phyloP scores from a whole-genome alignment of 2,888 invertebrate species.

The Dicycla oo region DNA sequence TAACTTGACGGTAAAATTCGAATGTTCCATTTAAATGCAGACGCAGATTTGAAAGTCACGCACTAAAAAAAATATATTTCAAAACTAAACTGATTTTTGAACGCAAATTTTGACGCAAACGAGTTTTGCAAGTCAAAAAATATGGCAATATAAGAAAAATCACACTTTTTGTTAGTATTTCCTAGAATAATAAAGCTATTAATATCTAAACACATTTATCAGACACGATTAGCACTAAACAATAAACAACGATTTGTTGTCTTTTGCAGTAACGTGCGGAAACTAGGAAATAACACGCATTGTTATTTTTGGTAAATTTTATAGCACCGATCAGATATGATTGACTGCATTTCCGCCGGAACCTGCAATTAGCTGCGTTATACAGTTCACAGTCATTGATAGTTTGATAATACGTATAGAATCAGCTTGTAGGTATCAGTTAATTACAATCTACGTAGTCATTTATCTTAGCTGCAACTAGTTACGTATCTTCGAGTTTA shows the following conservation, averaged over 20 bases:
- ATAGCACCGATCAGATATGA: constrained; percentile 22
- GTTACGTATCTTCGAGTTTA: constrained; percentile 14
- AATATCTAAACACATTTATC: constrained; percentile 21
- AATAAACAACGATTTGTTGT: constrained; percentile 27
- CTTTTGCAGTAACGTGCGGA: constrained; percentile 22
- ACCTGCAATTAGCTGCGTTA: constrained; percentile 17
- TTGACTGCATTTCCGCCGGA: constrained; percentile 32
- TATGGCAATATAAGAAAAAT: constrained; percentile 1
- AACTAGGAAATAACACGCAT: constrained; percentile 22
- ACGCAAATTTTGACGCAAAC: neutral
- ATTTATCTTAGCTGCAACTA: constrained; percentile 29
- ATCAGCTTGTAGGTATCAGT: constrained; percentile 3
- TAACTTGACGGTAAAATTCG: neutral
- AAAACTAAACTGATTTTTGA: constrained; percentile 8
- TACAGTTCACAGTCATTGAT: constrained; percentile 10
- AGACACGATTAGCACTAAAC: constrained; percentile 21
- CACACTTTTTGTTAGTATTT: neutral
- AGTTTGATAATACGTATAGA: constrained; percentile 13
- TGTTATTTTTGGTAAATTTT: constrained; percentile 33
- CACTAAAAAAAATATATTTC: constrained; percentile 18
- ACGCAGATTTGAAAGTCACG: constrained; percentile 16
- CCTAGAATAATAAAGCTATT: constrained; percentile 21
- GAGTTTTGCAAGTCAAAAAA: constrained; percentile 2
- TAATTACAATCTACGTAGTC: constrained; percentile 37
- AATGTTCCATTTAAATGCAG: constrained; percentile 25